These are phyloP conservation scores for Eueremaeus valkanovi DNA, from an alignment of 2,888 invertebrate species.

Conservation along the genomic window DNA sequence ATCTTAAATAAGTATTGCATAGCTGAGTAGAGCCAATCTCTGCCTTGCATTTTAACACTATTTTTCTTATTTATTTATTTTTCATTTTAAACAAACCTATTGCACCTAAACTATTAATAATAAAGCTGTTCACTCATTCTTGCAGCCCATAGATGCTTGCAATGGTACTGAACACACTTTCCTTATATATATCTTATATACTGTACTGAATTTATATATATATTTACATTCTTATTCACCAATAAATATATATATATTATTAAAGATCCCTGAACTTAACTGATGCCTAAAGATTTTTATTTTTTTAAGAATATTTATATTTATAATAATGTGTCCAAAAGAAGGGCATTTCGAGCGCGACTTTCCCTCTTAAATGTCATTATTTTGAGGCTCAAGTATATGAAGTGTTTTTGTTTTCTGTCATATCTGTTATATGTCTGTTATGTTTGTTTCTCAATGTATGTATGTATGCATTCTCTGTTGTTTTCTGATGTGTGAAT, in stretches of 20 bases:
- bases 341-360: conserved; percentile 14
- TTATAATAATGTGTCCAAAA: background rate
- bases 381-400: background rate
- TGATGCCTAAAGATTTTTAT: conserved; percentile 17
- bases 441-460: background rate
- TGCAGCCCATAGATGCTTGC: background rate
- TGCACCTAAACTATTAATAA: conserved; percentile 21
- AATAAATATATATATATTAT: conserved; percentile 9
- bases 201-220: too few relatives aligned
- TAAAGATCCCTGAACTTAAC: conserved; percentile 26
- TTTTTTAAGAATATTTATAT: background rate
- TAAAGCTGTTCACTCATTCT: conserved; percentile 15
- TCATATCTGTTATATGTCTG: background rate
- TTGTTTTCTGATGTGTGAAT: background rate
- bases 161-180: conserved; percentile 19
- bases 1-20: conserved; percentile 1
- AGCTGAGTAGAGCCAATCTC: conserved; percentile 20
- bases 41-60: conserved; percentile 10
- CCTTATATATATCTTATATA: background rate
- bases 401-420: background rate
- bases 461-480: too few relatives aligned
- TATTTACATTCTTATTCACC: background rate
- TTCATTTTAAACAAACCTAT: conserved; percentile 20
- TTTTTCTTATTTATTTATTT: background rate
- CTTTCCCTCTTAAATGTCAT: background rate